Base-by-base conservation (phyloP, 2,888 invertebrate species). In the Theodoxus fluviatilis region DNA sequence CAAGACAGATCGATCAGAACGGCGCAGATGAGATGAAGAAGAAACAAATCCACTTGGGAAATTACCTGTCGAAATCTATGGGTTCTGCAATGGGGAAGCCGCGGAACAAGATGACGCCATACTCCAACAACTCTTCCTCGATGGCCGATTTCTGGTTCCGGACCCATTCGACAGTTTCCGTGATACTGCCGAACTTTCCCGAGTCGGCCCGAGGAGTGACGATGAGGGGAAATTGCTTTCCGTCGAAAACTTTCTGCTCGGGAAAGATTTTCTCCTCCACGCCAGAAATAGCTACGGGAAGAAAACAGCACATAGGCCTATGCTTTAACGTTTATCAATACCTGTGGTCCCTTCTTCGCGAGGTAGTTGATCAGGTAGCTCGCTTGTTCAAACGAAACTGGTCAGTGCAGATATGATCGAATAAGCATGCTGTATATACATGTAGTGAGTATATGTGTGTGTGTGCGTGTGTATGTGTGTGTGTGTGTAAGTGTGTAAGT, bases 71-170 rank as follows among this genome's bases (percentile, higher is more conserved):
- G 52, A 82, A 82, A 43, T 77, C 75, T 40, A 68, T 69, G 3
- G 82, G 74, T n/a, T 71, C 71, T 7, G 75, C 61, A 12, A 81
- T 28, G 0, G 79, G 78, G 69, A 81, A 82, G 15, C 70, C 76
- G 22, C 81, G 75, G 68, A 82, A 82, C 33, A 82, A 63, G 49
- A 82, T 74, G 15, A 79, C 81, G 40, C 81, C 81, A 61, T 77
- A 70, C 47, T 78, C 70, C 7, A 79, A 55, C 59, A 81, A 70
- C 0, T 74, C 57, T 0, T 70, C 57, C 22, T 78, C 71, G 1
- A 80, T 59, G 9, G 49, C 18, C 3, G 66, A 22, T n/a, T 67
- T 71, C n/a, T 79, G 72, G 12, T 70, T 66, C 15, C 69, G 47
- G 7, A 76, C 38, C 79, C 78, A 78, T 28, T 40, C 28, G 3